A percentile compares a stretch with the other conserved stretches of the same genome.
phyloP scores from a whole-genome alignment of 35 echinoderm and acorn worm species.

The Lytechinus variegatus region DNA sequence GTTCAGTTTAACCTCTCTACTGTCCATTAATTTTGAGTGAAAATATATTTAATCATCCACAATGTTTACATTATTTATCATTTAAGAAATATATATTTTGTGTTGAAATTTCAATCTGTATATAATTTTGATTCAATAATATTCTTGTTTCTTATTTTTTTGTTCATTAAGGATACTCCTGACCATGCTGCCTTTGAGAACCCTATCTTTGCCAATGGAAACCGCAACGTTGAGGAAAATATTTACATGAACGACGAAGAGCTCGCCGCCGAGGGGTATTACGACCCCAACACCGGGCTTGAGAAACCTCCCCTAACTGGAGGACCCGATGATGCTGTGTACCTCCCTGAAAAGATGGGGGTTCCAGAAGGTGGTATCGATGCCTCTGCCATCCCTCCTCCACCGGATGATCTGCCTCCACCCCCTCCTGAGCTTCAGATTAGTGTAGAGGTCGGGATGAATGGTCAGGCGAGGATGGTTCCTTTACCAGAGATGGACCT shows the following conservation, averaged over 20 bases:
- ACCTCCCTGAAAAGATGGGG: conserved; percentile 39
- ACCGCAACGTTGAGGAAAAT: neutral
- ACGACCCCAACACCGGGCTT: conserved; percentile 25
- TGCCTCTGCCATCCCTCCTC: conserved; percentile 9
- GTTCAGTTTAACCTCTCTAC: neutral
- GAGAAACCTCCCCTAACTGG: neutral
- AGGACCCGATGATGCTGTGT: neutral
- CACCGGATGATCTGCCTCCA: neutral
- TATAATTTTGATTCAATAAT: neutral
- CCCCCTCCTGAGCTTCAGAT: conserved; percentile 29
- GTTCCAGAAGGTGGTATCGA: conserved; percentile 42
- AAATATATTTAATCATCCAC: neutral
- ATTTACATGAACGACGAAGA: conserved; percentile 45
- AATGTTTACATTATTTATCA: neutral
- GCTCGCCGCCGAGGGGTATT: neutral
- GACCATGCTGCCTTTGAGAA: conserved; percentile 22
- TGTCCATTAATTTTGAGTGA: neutral
- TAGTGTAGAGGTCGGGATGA: neutral
- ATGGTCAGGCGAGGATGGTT: neutral
- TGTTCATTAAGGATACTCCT: neutral
- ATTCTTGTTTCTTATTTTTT: neutral
- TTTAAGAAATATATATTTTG: neutral
- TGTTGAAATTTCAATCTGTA: neutral
- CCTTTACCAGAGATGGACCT: conserved; percentile 52
- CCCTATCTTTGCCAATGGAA: neutral